Evolutionary conservation across 2,797 vertebrate species (phyloP).

Genomic region (Dipus sagitta): DNA sequence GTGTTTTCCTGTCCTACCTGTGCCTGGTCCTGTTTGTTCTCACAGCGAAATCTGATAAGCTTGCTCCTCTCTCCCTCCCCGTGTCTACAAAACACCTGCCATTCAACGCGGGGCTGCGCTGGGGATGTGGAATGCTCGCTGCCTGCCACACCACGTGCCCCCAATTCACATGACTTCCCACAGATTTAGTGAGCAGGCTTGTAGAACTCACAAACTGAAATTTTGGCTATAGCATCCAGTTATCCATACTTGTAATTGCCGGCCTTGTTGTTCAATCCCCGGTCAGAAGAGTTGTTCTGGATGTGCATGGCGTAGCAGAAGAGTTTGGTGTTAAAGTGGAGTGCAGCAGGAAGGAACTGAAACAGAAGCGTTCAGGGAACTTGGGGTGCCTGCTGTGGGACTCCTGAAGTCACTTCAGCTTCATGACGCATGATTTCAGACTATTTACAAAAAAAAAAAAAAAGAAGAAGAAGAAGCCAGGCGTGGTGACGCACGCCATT

Average conservation of each 20-base stretch:
- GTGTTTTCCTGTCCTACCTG: not conserved
- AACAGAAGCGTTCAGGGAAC: not conserved
- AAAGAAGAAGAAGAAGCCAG: too few relatives aligned
- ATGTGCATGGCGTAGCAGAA: not conserved
- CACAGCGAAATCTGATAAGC: not conserved
- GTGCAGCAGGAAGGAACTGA: not conserved
- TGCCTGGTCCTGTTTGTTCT: conserved; percentile 27
- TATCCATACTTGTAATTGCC: not conserved
- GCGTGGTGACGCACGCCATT: too few relatives aligned
- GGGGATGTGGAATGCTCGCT: not conserved
- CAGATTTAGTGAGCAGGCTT: not conserved
- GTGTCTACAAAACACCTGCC: not conserved
- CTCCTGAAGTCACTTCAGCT: not conserved
- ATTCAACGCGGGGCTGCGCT: not conserved
- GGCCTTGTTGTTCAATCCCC: not conserved
- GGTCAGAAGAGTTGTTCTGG: conserved; percentile 26
- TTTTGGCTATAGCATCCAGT: not conserved
- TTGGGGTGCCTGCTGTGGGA: not conserved
- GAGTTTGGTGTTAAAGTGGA: conserved; percentile 19
- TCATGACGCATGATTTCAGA: too few relatives aligned
- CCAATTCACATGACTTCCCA: not conserved
- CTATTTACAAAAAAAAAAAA: too few relatives aligned
- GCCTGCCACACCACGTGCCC: not conserved
- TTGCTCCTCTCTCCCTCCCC: not conserved
- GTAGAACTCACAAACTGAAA: not conserved